Base-by-base conservation (phyloP, 2,797 vertebrate genomes). In the Leptatherina wallacei region DNA sequence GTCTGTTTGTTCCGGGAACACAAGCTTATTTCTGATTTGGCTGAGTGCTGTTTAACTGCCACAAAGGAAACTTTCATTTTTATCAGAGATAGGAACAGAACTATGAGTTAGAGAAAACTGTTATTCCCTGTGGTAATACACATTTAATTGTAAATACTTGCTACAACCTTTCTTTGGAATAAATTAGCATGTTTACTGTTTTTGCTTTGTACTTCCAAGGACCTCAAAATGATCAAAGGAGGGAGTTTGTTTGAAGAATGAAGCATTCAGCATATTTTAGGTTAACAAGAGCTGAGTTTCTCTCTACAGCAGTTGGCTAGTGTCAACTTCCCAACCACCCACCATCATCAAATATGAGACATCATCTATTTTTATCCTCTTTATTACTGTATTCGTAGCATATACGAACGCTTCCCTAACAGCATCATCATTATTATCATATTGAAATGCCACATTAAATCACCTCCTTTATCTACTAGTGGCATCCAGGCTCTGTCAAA, bases 191-290 rank as follows among this genome's bases (percentile, higher is more conserved):
- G 90, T 93, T 90, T 90, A 59, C 88, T 54, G 78, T 85, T 83
- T 88, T 91, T 88, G 74, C 84, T 82, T 73, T 74, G 85, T 78
- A 87, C 84, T 91, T 91, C 76, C 79, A 78, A 91, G 77, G 89
- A 92, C 89, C 84, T 86, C 71, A 2, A 55, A 68, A 84, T 90
- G 91, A 92, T 94, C 93, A 94, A 94, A 94, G 90, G 77, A 75
- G 73, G 0, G 18, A 71, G 91, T 90, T 92, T 92, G 91, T 94
- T 94, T 93, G 90, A 92, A 93, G 90, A 92, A 90, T 71, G 83
- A 89, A 83, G 85, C 84, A 78, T 91, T 93, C 91, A 91, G 88
- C 90, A 93, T 93, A 92, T 92, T 93, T 92, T 88, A 90, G 77
- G 86, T 90, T 89, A 94, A 92, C 90, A 89, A 90, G 91, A 90